Percentiles rank a stretch among this genome's conserved stretches.
Conservation (phyloP, 2,888 invertebrate species). For the Netelia inedita region DNA sequence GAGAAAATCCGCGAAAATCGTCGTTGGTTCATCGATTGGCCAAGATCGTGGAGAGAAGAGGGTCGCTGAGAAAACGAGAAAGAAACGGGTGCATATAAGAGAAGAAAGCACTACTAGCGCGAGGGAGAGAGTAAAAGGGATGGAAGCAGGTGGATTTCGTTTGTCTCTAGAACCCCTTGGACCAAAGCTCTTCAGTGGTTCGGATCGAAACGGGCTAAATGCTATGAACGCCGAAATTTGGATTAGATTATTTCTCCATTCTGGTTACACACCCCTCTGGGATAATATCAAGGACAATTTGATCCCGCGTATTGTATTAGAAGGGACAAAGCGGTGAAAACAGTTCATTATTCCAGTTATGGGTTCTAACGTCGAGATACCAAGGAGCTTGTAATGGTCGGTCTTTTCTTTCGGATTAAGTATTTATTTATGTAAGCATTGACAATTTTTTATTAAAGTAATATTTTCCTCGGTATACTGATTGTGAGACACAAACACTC, state of each 20-base stretch:
- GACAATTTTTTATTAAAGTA: too few species aligned
- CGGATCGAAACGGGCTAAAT: background rate
- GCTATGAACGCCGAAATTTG: constrained; percentile 1
- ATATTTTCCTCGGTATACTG: too few species aligned
- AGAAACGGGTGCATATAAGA: constrained; percentile 24
- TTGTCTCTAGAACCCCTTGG: constrained; percentile 3
- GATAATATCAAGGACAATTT: background rate
- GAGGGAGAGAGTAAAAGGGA: constrained; percentile 4
- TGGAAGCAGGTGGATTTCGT: constrained; percentile 14
- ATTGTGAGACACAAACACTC: too few species aligned
- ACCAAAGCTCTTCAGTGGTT: background rate
- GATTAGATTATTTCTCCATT: background rate
- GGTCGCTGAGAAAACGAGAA: constrained; percentile 26
- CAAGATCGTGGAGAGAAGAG: constrained; percentile 1
- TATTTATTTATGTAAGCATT: too few species aligned
- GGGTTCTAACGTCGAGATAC: background rate
- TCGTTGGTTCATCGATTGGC: constrained; percentile 58
- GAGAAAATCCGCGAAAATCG: constrained; percentile 66
- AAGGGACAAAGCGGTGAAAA: background rate
- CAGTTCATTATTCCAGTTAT: background rate
- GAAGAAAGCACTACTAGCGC: constrained; percentile 4
- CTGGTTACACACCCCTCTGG: background rate
- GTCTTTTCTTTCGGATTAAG: too few species aligned
- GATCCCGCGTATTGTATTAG: background rate
- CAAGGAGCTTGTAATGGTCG: too few species aligned